Base-by-base conservation (phyloP, 2,888 invertebrate species). In the Ptilodon capucinus region DNA sequence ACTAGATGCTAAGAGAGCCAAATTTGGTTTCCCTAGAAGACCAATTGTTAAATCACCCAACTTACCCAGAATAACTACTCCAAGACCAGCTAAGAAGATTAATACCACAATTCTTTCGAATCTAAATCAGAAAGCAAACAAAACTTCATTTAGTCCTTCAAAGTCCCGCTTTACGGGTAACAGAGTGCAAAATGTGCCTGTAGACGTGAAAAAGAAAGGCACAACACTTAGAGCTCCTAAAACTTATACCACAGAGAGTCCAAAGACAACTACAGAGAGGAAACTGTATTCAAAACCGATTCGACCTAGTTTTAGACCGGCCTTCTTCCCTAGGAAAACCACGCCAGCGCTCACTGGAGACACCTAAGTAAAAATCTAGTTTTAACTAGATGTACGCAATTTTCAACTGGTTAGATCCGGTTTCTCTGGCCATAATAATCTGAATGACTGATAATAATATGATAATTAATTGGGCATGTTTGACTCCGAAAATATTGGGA, bases 101-200 rank as follows among this genome's bases (percentile, higher is more conserved):
- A 87, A 86, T 45, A 60, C 68, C 1, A 81, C 84, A 7, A 48
- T 70, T 0, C 48, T 70, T 30, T 52, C 68, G 0, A 81, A 78
- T 59, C 50, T 66, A 14, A 76, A 71, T 46, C 81, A 80, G 51
- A 89, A 83, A 79, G 50, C 55, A 2, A 86, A 85, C 55, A 91
- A 85, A 71, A 86, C 86, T 0, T 60, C 75, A 17, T 90, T 88
- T 44, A 79, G 61, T 44, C 81, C 85, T 1, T 78, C 55, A 17
- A 87, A 84, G 57, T 78, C 84, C 4, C 76, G 91, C 42, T 87
- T 89, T 51, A 74, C 81, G 5, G 79, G 62, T 3, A 83, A 63
- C 34, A 78, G 91, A 58, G 71, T 76, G 16, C 89, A 90, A 71
- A 91, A 91, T 40, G 85, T 91, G 4, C 91, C 91, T 8, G 68